phyloP scores from a whole-genome alignment of 2,797 vertebrate genomes.

The Sebastiscus albofasciatus region DNA sequence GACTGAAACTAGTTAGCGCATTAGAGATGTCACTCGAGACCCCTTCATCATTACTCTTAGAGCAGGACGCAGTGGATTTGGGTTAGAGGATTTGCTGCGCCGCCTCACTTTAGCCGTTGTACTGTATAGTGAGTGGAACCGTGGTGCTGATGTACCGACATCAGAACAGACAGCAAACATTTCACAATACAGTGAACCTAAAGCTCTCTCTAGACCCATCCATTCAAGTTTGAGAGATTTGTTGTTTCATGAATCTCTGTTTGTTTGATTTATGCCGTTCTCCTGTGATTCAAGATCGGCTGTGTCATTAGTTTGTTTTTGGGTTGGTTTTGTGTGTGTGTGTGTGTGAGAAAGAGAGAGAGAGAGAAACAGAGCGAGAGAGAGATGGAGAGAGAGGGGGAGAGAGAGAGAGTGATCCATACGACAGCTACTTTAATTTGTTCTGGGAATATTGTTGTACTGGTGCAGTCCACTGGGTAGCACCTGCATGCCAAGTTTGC shows the following conservation, averaged over 20 bases:
- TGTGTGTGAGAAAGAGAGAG: too few relatives aligned
- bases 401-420: constrained; percentile 74
- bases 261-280: constrained; percentile 58
- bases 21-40: constrained; percentile 91
- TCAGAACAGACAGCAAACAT: constrained; percentile 31
- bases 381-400: background rate
- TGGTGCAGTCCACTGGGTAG: constrained; percentile 76
- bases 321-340: background rate
- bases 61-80: constrained; percentile 50
- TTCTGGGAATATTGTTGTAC: constrained; percentile 83
- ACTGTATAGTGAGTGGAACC: constrained; percentile 37
- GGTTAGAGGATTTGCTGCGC: constrained; percentile 48
- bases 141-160: constrained; percentile 31
- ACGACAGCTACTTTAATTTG: constrained; percentile 84
- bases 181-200: constrained; percentile 20
- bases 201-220: constrained; percentile 32
- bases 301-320: constrained; percentile 55
- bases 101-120: constrained; percentile 25
- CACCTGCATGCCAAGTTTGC: constrained; percentile 85
- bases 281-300: constrained; percentile 52
- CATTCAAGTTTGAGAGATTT: constrained; percentile 53
- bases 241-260: constrained; percentile 48
- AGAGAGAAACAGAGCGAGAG: background rate
- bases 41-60: constrained; percentile 65
- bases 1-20: constrained; percentile 94